phyloP scores from a whole-genome alignment of 2,797 vertebrate species.

The Leuciscus waleckii region DNA sequence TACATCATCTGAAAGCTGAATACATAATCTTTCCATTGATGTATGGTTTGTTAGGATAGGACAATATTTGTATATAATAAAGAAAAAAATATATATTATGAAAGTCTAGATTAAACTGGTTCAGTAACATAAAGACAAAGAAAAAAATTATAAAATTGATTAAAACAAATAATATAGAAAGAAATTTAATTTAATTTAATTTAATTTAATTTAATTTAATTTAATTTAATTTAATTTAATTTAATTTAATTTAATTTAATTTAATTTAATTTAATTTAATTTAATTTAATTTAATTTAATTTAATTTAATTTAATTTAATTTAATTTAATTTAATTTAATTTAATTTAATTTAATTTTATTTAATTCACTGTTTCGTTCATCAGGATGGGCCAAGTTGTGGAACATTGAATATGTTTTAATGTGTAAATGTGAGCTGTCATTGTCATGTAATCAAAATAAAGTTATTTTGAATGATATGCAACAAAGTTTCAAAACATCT shows the following conservation, averaged over 20 bases:
- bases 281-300: no score
- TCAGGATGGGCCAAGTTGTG: background rate
- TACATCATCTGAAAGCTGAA: no score
- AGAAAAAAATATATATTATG: no score
- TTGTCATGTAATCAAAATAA: background rate
- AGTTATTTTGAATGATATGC: background rate
- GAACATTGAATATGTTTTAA: background rate
- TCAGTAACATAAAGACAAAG: background rate
- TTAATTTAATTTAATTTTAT: background rate
- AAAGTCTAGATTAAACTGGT: background rate
- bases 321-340: background rate
- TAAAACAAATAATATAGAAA: background rate
- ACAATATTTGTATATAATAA: no score
- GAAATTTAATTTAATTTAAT: background rate
- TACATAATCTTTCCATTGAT: no score
- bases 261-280: background rate
- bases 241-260: background rate
- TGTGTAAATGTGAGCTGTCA: background rate
- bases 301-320: no score
- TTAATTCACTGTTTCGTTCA: background rate
- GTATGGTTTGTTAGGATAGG: no score
- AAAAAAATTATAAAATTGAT: background rate
- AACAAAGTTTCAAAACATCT: background rate
- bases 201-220: no score
- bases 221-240: no score